Conservation (phyloP, 2,888 invertebrate species). For the Lasioglossum zephyrum region DNA sequence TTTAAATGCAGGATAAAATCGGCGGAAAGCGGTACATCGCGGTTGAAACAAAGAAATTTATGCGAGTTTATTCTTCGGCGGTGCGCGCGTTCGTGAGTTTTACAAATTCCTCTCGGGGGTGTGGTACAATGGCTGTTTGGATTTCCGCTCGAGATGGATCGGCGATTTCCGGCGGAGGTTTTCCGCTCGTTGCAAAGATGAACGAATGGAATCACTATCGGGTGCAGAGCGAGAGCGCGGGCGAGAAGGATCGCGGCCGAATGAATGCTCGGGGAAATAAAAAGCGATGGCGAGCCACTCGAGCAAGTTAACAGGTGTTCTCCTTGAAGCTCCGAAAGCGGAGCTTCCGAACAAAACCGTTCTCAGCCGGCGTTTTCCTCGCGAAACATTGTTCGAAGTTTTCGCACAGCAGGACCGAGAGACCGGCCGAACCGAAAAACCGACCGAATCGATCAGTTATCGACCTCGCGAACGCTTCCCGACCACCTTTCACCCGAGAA, state of each 20-base stretch:
- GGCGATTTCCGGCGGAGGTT: neutral
- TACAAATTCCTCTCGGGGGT: neutral
- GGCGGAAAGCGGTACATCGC: neutral
- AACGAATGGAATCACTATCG: neutral
- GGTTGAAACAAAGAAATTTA: neutral
- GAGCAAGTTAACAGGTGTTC: slow-evolving; percentile 26
- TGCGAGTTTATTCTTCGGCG: neutral
- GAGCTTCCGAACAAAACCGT: slow-evolving; percentile 8
- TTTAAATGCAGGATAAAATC: neutral
- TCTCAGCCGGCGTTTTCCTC: slow-evolving; percentile 13
- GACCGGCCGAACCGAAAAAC: neutral
- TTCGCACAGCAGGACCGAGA: neutral
- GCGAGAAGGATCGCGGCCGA: slow-evolving; percentile 1
- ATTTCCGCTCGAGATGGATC: slow-evolving; percentile 7
- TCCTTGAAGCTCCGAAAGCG: slow-evolving; percentile 12
- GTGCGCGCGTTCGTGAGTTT: neutral
- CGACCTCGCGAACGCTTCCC: neutral
- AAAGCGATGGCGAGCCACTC: slow-evolving; percentile 16
- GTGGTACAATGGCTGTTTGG: slow-evolving; percentile 1
- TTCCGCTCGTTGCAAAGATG: neutral
- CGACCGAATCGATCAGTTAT: slow-evolving; percentile 5
- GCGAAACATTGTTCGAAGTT: slow-evolving; percentile 12
- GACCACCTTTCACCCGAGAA: neutral
- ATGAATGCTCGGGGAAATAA: slow-evolving; percentile 18
- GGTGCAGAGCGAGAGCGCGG: neutral